Percentiles rank a stretch among this genome's conserved stretches.
Conservation (phyloP, 1,140 invertebrate genomes). For the Papilio polytes region DNA sequence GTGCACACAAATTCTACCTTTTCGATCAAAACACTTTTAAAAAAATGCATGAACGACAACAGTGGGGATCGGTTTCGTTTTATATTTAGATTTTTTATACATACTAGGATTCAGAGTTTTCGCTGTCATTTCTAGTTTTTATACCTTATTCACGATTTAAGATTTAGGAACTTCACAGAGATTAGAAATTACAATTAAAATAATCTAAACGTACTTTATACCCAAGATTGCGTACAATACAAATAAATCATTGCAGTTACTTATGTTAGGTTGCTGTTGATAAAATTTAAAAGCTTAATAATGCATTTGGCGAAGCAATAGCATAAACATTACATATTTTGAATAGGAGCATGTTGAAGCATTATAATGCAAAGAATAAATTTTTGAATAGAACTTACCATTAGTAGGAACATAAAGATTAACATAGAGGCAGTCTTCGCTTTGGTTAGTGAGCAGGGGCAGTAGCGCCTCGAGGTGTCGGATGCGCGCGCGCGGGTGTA, state of each 20-base stretch:
- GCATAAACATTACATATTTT: neutral
- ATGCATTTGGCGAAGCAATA: neutral
- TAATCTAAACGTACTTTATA: neutral
- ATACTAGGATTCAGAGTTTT: neutral
- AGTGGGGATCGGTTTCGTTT: constrained; percentile 17
- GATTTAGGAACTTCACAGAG: neutral
- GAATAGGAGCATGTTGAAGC: neutral
- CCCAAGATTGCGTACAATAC: neutral
- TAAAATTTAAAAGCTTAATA: neutral
- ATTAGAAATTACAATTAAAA: neutral
- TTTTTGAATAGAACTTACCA: constrained; percentile 52
- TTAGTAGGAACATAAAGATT: constrained; percentile 95
- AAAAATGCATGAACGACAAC: constrained; percentile 17
- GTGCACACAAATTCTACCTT: constrained; percentile 33
- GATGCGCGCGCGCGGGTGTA: constrained; percentile 91
- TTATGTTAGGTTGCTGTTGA: neutral
- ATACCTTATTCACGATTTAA: neutral
- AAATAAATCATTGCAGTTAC: neutral
- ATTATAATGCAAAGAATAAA: neutral
- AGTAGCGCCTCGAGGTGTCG: constrained; percentile 92
- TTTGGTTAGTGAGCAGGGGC: constrained; percentile 94
- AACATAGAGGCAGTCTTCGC: constrained; percentile 98
- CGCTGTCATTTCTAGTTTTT: neutral
- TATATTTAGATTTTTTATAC: constrained; percentile 24
- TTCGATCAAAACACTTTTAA: constrained; percentile 33